phyloP scores from a whole-genome alignment of 2,797 vertebrate genomes.

The Etheostoma nigrum region DNA sequence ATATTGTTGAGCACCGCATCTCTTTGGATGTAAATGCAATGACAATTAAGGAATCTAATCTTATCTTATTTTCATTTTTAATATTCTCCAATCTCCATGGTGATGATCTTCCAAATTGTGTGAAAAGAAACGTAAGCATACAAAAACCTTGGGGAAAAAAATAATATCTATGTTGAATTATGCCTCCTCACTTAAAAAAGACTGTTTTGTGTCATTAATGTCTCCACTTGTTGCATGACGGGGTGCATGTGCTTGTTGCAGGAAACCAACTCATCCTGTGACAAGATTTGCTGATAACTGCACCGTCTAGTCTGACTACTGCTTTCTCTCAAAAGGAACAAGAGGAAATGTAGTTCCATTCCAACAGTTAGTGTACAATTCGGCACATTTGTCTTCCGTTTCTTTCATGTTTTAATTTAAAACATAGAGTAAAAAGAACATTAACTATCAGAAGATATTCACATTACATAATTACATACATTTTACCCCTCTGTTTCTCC shows the following conservation, averaged over 20 bases:
- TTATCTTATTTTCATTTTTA: too few relatives aligned
- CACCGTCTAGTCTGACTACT: neutral
- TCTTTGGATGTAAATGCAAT: too few relatives aligned
- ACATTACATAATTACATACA: neutral
- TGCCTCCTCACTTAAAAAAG: slow-evolving; percentile 7
- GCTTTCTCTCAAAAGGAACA: neutral
- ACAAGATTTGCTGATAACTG: neutral
- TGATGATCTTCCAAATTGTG: slow-evolving; percentile 18
- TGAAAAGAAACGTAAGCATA: slow-evolving; percentile 27
- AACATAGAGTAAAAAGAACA: neutral
- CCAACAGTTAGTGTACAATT: neutral
- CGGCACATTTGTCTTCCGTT: neutral
- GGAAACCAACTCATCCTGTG: slow-evolving; percentile 14
- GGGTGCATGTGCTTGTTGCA: neutral
- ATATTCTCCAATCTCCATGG: neutral
- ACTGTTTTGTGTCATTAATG: neutral
- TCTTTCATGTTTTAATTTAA: neutral
- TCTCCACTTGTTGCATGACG: neutral
- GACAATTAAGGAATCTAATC: too few relatives aligned
- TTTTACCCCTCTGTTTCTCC: too few relatives aligned
- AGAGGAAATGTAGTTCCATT: neutral
- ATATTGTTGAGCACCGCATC: too few relatives aligned
- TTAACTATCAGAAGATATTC: neutral
- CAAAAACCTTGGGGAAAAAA: slow-evolving; percentile 33
- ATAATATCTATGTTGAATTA: neutral